Base-by-base conservation (phyloP, 2,888 invertebrate species). In the Volucella zonaria region DNA sequence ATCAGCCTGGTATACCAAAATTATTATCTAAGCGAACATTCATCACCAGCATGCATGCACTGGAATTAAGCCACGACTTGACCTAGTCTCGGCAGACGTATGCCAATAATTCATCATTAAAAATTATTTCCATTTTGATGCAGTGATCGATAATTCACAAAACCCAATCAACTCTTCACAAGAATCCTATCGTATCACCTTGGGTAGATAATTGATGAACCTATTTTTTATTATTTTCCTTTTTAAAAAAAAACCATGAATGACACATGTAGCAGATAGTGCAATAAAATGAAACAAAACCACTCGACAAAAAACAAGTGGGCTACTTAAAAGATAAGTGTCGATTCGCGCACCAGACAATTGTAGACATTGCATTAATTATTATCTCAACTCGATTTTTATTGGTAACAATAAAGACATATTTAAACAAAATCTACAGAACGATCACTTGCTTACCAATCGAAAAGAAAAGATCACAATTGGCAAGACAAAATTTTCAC, bases 301-400 rank as follows among this genome's bases (percentile, higher is more conserved):
- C 42, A 38, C 15, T 38, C 40, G 9, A 64, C 43, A n/a, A 11
- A 40, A 51, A 42, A 38, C 45, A 76, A 81, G 58, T 66, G 76
- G 71, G 71, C 70, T 66, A 81, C 66, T 68, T 31, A 51, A 54
- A 8, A 54, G 67, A 82, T 67, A 77, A 71, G 38, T 45, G 15
- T 14, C 2, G 8, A 58, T 31, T 45, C 1, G 3, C 2, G 59
- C 31, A 64, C 43, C 58, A 31, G n/a, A 54, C 66, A 59, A 61
- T 49, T 31, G 31, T 31, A 61, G n/a, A 31, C 31, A 66, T 54
- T 54, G 47, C 15, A 61, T 52, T 59, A 43, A 62, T 52, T 52
- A n/a, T 47, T 71, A 61, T 81, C 71, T 66, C 45, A 52, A 40
- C 71, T 71, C 31, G 31, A 38, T 45, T 64, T 70, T 75, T 64